phyloP scores from a whole-genome alignment of 2,888 invertebrate genomes.

The Rhogogaster chlorosoma region DNA sequence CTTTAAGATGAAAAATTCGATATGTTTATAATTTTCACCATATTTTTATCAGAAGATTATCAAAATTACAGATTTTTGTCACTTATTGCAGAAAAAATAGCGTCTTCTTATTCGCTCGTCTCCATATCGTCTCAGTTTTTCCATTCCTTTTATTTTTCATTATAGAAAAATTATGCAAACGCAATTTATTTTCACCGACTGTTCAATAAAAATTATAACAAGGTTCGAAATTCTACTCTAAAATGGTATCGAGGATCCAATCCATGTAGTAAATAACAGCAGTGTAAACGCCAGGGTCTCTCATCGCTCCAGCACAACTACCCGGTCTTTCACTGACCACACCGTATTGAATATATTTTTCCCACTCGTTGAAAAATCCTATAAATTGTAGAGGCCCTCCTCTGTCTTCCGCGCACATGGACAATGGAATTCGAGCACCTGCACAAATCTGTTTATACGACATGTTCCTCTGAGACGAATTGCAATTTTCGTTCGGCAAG shows the following conservation, averaged over 20 bases:
- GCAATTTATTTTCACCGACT: too few species aligned
- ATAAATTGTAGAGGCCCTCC: constrained; percentile 84
- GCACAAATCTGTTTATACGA: constrained; percentile 81
- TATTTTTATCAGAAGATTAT: too few species aligned
- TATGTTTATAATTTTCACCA: too few species aligned
- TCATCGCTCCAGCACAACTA: constrained; percentile 74
- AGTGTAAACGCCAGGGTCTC: constrained; percentile 78
- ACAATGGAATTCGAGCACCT: constrained; percentile 82
- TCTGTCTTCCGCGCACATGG: constrained; percentile 85
- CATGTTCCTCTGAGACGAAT: constrained; percentile 72
- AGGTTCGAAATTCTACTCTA: constrained; percentile 51
- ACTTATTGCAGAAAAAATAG: too few species aligned
- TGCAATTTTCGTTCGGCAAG: constrained; percentile 69
- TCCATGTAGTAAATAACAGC: constrained; percentile 75
- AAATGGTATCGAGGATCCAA: constrained; percentile 77
- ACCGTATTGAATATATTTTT: constrained; percentile 81
- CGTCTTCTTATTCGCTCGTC: too few species aligned
- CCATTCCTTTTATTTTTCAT: too few species aligned
- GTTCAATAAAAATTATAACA: too few species aligned
- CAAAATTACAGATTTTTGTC: too few species aligned
- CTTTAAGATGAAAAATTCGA: too few species aligned
- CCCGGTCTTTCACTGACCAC: constrained; percentile 79
- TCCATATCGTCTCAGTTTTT: too few species aligned
- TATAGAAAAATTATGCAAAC: too few species aligned
- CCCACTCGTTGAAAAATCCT: constrained; percentile 60